These are phyloP conservation scores for Gryllus bimaculatus DNA, from an alignment of 1,140 invertebrate species.

Conservation along the genomic window DNA sequence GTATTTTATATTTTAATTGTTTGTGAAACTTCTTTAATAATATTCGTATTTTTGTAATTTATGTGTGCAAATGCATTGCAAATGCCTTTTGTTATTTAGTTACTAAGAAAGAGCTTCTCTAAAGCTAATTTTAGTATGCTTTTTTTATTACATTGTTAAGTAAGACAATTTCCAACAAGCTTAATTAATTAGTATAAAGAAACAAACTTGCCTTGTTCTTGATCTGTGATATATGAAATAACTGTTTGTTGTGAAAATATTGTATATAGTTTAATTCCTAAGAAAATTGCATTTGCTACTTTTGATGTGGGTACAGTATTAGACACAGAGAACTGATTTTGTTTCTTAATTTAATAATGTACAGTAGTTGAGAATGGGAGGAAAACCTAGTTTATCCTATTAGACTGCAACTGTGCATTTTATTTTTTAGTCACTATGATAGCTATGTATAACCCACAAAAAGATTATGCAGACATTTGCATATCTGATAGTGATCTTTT, in stretches of 20 bases:
- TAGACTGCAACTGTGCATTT: background rate
- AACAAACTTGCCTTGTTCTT: slow-evolving; percentile 1
- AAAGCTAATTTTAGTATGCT: background rate
- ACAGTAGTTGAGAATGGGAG: too few species aligned
- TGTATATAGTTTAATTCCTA: slow-evolving; percentile 6
- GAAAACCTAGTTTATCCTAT: background rate
- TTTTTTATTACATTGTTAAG: background rate
- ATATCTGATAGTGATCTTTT: background rate
- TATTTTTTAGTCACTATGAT: too few species aligned
- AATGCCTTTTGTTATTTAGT: slow-evolving; percentile 1
- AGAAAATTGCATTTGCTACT: slow-evolving; percentile 1
- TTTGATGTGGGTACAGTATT: background rate
- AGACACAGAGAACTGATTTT: too few species aligned
- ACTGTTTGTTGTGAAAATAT: background rate
- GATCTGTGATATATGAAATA: background rate
- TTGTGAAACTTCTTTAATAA: background rate
- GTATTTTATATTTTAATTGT: background rate
- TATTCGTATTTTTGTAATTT: background rate
- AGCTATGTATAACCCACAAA: too few species aligned
- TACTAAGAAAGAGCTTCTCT: background rate
- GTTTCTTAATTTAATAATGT: too few species aligned
- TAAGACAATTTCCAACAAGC: background rate
- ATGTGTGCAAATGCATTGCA: background rate
- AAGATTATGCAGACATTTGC: too few species aligned
- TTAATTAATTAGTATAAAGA: background rate